phyloP scores from a whole-genome alignment of 2,797 vertebrate species.

The Danio choprae region DNA sequence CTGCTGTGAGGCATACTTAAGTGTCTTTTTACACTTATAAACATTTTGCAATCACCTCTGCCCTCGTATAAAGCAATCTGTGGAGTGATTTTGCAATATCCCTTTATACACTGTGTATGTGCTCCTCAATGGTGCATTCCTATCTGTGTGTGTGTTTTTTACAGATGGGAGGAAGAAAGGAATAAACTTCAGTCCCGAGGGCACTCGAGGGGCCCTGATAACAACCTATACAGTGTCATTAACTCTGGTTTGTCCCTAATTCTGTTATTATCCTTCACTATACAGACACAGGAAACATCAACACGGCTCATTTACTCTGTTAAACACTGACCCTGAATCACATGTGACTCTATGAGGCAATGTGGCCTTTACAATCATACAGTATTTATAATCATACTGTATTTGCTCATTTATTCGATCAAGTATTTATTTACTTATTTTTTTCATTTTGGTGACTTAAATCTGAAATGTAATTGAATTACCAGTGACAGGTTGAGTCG shows the following conservation, averaged over 20 bases:
- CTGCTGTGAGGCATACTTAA: slow-evolving; percentile 7
- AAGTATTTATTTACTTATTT: too few species aligned
- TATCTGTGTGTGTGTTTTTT: slow-evolving; percentile 20
- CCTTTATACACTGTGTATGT: slow-evolving; percentile 5
- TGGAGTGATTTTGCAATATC: neutral
- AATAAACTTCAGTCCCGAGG: slow-evolving; percentile 47
- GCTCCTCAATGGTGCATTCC: slow-evolving; percentile 11
- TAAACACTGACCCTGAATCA: slow-evolving; percentile 10
- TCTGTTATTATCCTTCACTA: slow-evolving; percentile 47
- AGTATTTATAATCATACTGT: too few species aligned
- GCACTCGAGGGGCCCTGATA: slow-evolving; percentile 26
- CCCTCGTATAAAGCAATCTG: neutral
- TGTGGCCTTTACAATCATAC: neutral
- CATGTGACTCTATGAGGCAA: neutral
- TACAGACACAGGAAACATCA: slow-evolving; percentile 38
- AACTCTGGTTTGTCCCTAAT: slow-evolving; percentile 27
- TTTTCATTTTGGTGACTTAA: neutral
- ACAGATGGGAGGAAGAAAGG: slow-evolving; percentile 20
- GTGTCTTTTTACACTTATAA: neutral
- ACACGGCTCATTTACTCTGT: slow-evolving; percentile 26
- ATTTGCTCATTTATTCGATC: neutral
- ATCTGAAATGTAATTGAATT: slow-evolving; percentile 1
- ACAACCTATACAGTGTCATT: slow-evolving; percentile 28
- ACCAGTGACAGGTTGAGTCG: slow-evolving; percentile 73
- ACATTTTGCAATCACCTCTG: neutral